Percentiles rank a stretch among this genome's conserved stretches.
Evolutionary conservation across 2,888 invertebrate genomes (phyloP).

Genomic region (Incurvaria masculella): DNA sequence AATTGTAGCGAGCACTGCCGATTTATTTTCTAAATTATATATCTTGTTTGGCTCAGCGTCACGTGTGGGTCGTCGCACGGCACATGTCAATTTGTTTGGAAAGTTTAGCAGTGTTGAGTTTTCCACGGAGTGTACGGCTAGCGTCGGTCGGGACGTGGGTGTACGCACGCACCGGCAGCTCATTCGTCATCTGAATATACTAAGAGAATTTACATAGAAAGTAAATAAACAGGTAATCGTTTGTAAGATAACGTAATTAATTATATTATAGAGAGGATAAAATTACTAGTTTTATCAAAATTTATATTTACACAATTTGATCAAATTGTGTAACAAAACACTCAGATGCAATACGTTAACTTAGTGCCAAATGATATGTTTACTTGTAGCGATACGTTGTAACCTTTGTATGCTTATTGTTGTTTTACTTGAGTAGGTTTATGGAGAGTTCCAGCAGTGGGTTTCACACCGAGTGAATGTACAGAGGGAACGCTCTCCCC

Average conservation of each 20-base stretch:
- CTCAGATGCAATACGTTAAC: conserved; percentile 56
- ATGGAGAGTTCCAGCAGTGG: neutral
- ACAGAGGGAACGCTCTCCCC: neutral
- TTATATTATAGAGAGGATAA: conserved; percentile 21
- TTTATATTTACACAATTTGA: conserved; percentile 33
- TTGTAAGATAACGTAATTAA: conserved; percentile 2
- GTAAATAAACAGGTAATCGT: conserved; percentile 20
- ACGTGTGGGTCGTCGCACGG: conserved; percentile 58
- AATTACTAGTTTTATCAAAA: conserved; percentile 29
- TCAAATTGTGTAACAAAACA: conserved; percentile 40
- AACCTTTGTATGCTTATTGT: conserved; percentile 19
- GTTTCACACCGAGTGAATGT: too few species aligned
- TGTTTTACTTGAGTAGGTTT: neutral
- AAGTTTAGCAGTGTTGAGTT: too few species aligned
- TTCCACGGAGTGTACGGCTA: too few species aligned
- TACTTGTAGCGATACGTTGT: conserved; percentile 55
- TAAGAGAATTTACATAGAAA: conserved; percentile 22
- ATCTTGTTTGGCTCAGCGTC: conserved; percentile 47
- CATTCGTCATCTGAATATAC: neutral
- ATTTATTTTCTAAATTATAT: conserved; percentile 37
- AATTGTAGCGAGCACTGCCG: conserved; percentile 53
- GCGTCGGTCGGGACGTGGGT: too few species aligned
- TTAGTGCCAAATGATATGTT: conserved; percentile 59
- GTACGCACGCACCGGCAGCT: conserved; percentile 32
- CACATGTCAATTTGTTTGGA: too few species aligned